Conservation (phyloP, 1,140 invertebrate genomes). For the Tetramorium alpestre region DNA sequence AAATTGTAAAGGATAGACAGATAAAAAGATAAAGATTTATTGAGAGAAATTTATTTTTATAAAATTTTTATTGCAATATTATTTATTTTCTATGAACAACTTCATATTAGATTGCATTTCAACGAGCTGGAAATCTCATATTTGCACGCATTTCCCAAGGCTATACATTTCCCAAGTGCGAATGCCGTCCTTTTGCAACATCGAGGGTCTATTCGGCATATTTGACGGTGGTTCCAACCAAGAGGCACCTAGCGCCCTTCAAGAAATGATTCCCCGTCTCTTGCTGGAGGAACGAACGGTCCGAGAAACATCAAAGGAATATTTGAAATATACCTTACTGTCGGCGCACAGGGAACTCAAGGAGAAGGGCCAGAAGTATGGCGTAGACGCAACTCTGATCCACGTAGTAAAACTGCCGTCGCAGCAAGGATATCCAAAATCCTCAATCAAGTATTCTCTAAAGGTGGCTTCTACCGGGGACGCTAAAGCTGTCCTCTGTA, state of each 20-base stretch:
- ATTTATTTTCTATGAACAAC: not conserved
- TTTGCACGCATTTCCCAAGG: constrained; percentile 76
- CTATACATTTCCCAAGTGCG: constrained; percentile 92
- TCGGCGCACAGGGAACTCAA: constrained; percentile 91
- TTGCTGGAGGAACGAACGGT: constrained; percentile 92
- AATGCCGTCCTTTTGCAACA: constrained; percentile 91
- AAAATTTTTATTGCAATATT: not conserved
- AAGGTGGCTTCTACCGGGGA: constrained; percentile 91
- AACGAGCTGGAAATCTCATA: not conserved
- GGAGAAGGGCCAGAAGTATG: constrained; percentile 90
- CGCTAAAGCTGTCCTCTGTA: constrained; percentile 89
- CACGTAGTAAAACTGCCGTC: constrained; percentile 89
- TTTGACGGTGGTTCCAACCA: constrained; percentile 92
- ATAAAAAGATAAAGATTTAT: not conserved
- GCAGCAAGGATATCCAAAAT: constrained; percentile 75
- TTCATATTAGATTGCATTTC: not conserved
- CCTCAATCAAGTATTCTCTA: constrained; percentile 87
- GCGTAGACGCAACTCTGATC: constrained; percentile 90
- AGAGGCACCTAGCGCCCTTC: constrained; percentile 89
- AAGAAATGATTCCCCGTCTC: constrained; percentile 91
- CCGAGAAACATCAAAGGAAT: constrained; percentile 92
- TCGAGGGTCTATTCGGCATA: constrained; percentile 92
- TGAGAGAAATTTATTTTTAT: constrained; percentile 7
- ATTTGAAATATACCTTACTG: constrained; percentile 93
- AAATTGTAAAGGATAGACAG: not conserved